phyloP scores from a whole-genome alignment of 2,888 invertebrate species.

The Hirtodrosophila alboralis region DNA sequence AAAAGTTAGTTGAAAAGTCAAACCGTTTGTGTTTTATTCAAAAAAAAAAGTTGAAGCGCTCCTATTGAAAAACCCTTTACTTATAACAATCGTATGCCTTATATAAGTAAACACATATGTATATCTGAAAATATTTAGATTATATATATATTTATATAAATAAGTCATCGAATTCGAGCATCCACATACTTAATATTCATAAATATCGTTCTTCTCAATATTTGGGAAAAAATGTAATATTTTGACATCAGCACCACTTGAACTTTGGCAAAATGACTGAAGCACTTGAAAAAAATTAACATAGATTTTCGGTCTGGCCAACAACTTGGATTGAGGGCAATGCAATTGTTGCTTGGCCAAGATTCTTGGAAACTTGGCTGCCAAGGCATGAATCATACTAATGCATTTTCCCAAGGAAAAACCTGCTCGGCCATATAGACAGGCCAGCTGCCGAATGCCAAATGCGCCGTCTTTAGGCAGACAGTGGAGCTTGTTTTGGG shows the following conservation, averaged over 20 bases:
- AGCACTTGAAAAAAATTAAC: slow-evolving; percentile 59
- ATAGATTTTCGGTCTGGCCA: slow-evolving; percentile 56
- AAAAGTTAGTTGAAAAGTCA: no score
- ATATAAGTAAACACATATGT: no score
- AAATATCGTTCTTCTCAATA: no score
- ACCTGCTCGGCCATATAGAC: slow-evolving; percentile 53
- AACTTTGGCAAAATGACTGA: slow-evolving; percentile 53
- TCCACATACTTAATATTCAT: no score
- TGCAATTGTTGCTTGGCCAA: slow-evolving; percentile 32
- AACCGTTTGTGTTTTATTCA: no score
- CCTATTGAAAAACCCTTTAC: no score
- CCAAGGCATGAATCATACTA: slow-evolving; percentile 62
- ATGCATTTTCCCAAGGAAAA: slow-evolving; percentile 72
- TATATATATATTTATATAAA: no score
- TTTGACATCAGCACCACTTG: slow-evolving; percentile 50
- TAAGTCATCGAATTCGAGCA: no score
- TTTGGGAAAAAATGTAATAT: slow-evolving; percentile 18
- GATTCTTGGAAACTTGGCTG: slow-evolving; percentile 15
- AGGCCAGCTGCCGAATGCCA: slow-evolving; percentile 63
- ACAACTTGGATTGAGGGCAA: slow-evolving; percentile 40
- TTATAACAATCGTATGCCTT: no score
- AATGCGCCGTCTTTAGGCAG: slow-evolving; percentile 53
- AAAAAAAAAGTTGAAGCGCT: no score
- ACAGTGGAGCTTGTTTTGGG: slow-evolving; percentile 9
- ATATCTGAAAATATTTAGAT: no score